phyloP scores from a whole-genome alignment of 2,113 vertebrate genomes.

The Festucalex cinctus region DNA sequence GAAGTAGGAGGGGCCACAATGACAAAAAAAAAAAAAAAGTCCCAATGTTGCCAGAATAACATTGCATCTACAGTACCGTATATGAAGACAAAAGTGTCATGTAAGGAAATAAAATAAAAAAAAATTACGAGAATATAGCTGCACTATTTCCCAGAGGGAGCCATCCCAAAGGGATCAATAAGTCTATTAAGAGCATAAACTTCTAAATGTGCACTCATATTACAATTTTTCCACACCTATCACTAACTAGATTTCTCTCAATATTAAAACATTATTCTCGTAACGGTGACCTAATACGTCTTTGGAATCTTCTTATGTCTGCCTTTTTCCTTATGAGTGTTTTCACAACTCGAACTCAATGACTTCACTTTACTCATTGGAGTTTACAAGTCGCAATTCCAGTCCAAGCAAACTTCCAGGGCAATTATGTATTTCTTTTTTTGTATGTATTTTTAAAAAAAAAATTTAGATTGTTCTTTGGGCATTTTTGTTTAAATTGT shows the following conservation, averaged over 20 bases:
- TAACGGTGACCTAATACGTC: background rate
- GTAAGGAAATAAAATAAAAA: background rate
- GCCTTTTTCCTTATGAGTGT: background rate
- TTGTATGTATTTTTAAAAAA: background rate
- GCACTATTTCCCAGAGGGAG: no score
- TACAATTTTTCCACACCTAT: background rate
- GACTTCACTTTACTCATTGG: background rate
- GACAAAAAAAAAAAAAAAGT: background rate
- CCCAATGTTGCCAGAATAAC: background rate
- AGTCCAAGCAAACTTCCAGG: conserved; percentile 7
- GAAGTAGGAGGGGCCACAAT: background rate
- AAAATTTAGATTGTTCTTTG: background rate
- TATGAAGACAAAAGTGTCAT: background rate
- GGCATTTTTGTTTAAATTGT: conserved; percentile 16
- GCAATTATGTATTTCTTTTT: conserved; percentile 1
- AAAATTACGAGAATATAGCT: background rate
- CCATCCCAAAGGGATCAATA: no score
- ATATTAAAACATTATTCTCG: background rate
- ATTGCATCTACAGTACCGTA: background rate
- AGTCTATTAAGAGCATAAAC: background rate
- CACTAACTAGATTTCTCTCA: background rate
- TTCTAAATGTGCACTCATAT: background rate
- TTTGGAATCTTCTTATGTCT: background rate
- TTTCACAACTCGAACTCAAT: background rate
- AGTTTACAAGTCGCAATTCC: background rate